phyloP scores from a whole-genome alignment of 1,140 invertebrate genomes.

The Hesperophylax magnus region DNA sequence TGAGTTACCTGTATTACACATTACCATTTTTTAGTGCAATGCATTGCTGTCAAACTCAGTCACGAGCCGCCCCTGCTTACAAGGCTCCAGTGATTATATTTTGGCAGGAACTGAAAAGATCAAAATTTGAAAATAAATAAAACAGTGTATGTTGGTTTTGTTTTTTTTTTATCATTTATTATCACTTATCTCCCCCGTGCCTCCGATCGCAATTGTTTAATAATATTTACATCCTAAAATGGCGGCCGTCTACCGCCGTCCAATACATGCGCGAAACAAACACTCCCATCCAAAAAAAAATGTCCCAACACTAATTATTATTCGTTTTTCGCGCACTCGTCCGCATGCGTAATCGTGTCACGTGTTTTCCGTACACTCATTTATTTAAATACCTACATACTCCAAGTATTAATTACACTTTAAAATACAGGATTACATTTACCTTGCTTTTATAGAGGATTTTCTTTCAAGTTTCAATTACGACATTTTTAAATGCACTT shows the following conservation, averaged over 20 bases:
- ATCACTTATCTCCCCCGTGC: slow-evolving; percentile 24
- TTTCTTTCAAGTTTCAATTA: neutral
- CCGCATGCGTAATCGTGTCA: neutral
- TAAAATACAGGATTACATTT: slow-evolving; percentile 12
- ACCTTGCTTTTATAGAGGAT: slow-evolving; percentile 54
- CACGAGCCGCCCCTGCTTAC: too few species aligned
- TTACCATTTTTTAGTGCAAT: too few species aligned
- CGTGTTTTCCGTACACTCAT: neutral
- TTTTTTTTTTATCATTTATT: slow-evolving; percentile 29
- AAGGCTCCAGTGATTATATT: too few species aligned
- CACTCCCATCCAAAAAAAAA: neutral
- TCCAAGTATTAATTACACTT: slow-evolving; percentile 34
- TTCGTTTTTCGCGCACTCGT: neutral
- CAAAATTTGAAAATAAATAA: neutral
- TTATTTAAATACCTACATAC: slow-evolving; percentile 41
- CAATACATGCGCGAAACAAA: neutral
- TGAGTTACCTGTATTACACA: too few species aligned
- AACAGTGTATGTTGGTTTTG: neutral
- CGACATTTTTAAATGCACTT: slow-evolving; percentile 25
- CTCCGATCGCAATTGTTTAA: slow-evolving; percentile 20
- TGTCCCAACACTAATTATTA: slow-evolving; percentile 1
- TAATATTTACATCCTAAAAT: slow-evolving; percentile 40
- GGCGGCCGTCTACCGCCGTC: neutral
- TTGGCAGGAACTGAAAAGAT: too few species aligned
- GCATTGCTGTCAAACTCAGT: too few species aligned